Evolutionary conservation across 2,797 vertebrate species (phyloP).

Genomic region (Loriculus beryllinus): DNA sequence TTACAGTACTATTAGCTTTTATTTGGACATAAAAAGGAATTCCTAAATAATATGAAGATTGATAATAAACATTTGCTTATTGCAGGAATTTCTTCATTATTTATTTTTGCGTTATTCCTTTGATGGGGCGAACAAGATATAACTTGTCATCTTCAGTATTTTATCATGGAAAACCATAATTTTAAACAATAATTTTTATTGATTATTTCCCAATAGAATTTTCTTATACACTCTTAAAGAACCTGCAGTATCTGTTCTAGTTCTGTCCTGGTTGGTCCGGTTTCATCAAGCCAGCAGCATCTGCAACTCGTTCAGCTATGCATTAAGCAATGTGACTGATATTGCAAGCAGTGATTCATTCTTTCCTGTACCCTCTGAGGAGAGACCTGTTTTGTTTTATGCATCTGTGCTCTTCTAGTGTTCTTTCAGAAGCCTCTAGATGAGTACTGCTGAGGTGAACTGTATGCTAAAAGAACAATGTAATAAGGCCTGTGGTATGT

Average conservation of each 20-base stretch:
- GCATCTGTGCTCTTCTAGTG: background rate
- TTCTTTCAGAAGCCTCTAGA: background rate
- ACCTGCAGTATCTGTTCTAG: background rate
- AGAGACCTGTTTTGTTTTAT: background rate
- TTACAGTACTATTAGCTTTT: background rate
- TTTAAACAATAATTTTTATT: background rate
- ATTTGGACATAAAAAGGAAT: background rate
- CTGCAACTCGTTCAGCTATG: background rate
- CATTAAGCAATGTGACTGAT: background rate
- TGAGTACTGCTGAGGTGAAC: background rate
- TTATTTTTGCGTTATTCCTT: background rate
- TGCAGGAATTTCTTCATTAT: background rate
- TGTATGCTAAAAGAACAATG: rapidly evolving
- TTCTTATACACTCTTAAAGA: background rate
- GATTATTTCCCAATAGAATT: background rate
- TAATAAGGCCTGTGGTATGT: background rate
- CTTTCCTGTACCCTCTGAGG: background rate
- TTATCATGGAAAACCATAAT: background rate
- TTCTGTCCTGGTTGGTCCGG: background rate
- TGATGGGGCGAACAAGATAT: background rate
- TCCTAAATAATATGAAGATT: background rate
- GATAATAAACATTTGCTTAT: background rate
- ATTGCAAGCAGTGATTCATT: background rate
- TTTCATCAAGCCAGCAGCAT: background rate
- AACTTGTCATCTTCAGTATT: background rate